These are phyloP conservation scores for Zaprionus tsacasi DNA, from an alignment of 1,140 invertebrate species.

Conservation along the genomic window DNA sequence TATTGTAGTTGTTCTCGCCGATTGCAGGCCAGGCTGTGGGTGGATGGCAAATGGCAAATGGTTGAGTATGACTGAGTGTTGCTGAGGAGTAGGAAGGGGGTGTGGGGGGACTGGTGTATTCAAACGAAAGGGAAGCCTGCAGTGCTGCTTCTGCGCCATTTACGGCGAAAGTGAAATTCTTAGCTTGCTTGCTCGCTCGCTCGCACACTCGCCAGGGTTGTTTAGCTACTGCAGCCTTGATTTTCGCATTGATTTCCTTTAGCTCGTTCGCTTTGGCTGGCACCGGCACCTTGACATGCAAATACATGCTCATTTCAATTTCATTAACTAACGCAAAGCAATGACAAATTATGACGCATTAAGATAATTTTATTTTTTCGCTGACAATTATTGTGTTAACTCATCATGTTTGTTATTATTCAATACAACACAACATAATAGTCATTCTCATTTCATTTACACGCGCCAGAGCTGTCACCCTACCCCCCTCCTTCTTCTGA, in stretches of 20 bases:
- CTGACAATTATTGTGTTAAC: constrained; percentile 22
- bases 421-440: constrained; percentile 14
- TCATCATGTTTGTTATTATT: constrained; percentile 27
- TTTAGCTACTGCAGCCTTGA: constrained; percentile 32
- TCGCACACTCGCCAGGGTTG: constrained; percentile 26
- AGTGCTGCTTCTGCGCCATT: constrained; percentile 38
- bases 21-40: constrained; percentile 55
- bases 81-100: not conserved
- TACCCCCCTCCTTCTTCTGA: not conserved
- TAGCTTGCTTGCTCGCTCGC: not conserved
- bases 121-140: constrained; percentile 70
- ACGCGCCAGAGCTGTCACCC: constrained; percentile 39
- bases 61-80: not conserved
- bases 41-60: constrained; percentile 23
- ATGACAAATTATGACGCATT: constrained; percentile 50
- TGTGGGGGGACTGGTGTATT: not conserved
- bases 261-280: not conserved
- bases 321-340: constrained; percentile 4
- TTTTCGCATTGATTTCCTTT: constrained; percentile 32
- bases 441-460: constrained; percentile 45
- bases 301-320: constrained; percentile 23
- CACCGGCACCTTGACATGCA: constrained; percentile 33
- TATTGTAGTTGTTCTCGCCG: constrained; percentile 19
- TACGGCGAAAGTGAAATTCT: constrained; percentile 52
- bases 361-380: constrained; percentile 13